A percentile compares a stretch with the other conserved stretches of the same genome.
Conservation (phyloP, 2,113 vertebrate genomes). For the Gadus chalcogrammus region DNA sequence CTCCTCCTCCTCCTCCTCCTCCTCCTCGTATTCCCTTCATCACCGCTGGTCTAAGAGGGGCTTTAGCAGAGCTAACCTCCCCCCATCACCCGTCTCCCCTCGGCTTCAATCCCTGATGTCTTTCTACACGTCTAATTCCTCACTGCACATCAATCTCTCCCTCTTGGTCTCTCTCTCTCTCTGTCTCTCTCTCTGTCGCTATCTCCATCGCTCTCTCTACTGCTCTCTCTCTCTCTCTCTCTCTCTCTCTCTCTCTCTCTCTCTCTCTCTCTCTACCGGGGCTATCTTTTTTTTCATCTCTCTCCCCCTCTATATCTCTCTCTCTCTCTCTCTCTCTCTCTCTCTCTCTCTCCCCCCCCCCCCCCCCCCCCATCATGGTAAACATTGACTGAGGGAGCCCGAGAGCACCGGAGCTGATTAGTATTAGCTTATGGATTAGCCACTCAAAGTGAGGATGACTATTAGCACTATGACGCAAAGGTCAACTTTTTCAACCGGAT, state of each 20-base stretch:
- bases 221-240: too few relatives aligned
- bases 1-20: constrained; percentile 28
- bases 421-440: constrained; percentile 72
- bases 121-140: constrained; percentile 53
- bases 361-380: constrained; percentile 62
- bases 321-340: background rate
- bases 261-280: constrained; percentile 23
- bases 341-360: constrained; percentile 25
- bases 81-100: constrained; percentile 54
- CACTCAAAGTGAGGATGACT: constrained; percentile 67
- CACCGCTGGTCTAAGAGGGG: constrained; percentile 71
- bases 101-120: constrained; percentile 62
- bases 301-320: background rate
- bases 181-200: constrained; percentile 3
- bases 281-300: constrained; percentile 1
- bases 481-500: constrained; percentile 60
- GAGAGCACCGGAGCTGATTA: constrained; percentile 69
- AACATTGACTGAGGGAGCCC: constrained; percentile 71
- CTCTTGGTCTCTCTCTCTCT: background rate
- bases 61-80: constrained; percentile 68
- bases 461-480: constrained; percentile 67
- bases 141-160: constrained; percentile 42
- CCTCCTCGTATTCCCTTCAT: constrained; percentile 68
- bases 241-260: constrained; percentile 14
- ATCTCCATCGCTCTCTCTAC: background rate